A percentile compares a stretch with the other conserved stretches of the same genome.
These are phyloP conservation scores for Limnephilus lunatus DNA, from an alignment of 2,888 invertebrate genomes.

Conservation along the genomic window DNA sequence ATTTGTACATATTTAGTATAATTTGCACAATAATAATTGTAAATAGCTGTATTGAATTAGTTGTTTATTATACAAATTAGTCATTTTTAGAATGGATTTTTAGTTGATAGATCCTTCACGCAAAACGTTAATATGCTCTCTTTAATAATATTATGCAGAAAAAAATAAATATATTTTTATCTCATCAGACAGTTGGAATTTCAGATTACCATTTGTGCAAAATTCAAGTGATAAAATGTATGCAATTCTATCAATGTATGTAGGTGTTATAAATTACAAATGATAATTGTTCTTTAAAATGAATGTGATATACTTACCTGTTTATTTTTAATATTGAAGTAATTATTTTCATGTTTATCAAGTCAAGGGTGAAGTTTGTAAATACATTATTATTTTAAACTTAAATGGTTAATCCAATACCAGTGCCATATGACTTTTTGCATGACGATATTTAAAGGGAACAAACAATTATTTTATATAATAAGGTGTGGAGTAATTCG, in stretches of 20 bases:
- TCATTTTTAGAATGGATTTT: constrained; percentile 53
- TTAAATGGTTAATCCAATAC: constrained; percentile 38
- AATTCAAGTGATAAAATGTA: constrained; percentile 18
- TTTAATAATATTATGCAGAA: constrained; percentile 34
- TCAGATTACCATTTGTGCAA: neutral
- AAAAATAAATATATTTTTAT: constrained; percentile 9
- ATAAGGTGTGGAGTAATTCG: neutral
- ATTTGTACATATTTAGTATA: constrained; percentile 35
- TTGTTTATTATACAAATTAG: constrained; percentile 55
- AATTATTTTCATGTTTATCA: constrained; percentile 44
- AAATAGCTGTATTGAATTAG: constrained; percentile 22
- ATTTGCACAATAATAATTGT: constrained; percentile 48
- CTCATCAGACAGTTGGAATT: constrained; percentile 6
- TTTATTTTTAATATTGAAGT: constrained; percentile 50
- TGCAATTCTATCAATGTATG: constrained; percentile 5
- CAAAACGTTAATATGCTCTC: constrained; percentile 47
- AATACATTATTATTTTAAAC: constrained; percentile 18
- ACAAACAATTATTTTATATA: constrained; percentile 29
- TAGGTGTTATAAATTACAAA: constrained; percentile 32
- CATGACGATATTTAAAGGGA: constrained; percentile 42
- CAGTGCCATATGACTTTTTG: constrained; percentile 46
- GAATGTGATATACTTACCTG: constrained; percentile 50
- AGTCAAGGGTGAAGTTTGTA: constrained; percentile 43
- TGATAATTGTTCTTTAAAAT: constrained; percentile 49
- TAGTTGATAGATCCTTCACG: constrained; percentile 47